A percentile compares a stretch with the other conserved stretches of the same genome.
Evolutionary conservation across 1,140 invertebrate species (phyloP).

Genomic region (Plectrocnemia conspersa): DNA sequence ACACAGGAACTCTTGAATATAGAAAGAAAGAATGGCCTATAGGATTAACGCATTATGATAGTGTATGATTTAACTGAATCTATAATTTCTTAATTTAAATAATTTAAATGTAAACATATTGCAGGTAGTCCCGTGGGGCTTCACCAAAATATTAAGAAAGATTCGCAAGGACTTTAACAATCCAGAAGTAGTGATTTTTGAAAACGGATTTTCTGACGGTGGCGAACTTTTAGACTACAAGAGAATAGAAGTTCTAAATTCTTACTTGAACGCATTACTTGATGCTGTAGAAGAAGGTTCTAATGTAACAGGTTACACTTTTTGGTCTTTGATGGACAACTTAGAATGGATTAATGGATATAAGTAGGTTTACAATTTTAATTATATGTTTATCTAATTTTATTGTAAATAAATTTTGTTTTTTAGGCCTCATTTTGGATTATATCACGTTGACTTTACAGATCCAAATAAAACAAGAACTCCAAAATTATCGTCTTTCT

Average conservation of each 20-base stretch:
- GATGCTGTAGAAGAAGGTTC: constrained; percentile 38
- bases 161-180: constrained; percentile 57
- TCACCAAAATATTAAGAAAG: constrained; percentile 50
- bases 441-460: constrained; percentile 64
- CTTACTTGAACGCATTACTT: constrained; percentile 37
- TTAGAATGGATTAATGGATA: constrained; percentile 57
- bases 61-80: constrained; percentile 44
- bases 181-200: constrained; percentile 59
- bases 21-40: constrained; percentile 32
- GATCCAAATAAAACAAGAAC: constrained; percentile 56
- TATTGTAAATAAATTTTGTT: constrained; percentile 15
- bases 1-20: constrained; percentile 24
- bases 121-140: constrained; percentile 43
- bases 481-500: constrained; percentile 60
- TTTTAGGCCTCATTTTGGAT: constrained; percentile 59
- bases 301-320: constrained; percentile 53
- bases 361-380: constrained; percentile 36
- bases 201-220: constrained; percentile 61
- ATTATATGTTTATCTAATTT: constrained; percentile 1
- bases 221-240: constrained; percentile 49
- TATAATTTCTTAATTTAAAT: not conserved
- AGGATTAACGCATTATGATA: constrained; percentile 45
- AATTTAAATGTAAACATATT: not conserved
- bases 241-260: constrained; percentile 42
- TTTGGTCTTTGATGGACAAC: constrained; percentile 63